Conservation (phyloP, 2,113 vertebrate genomes). For the Cathartes aura region DNA sequence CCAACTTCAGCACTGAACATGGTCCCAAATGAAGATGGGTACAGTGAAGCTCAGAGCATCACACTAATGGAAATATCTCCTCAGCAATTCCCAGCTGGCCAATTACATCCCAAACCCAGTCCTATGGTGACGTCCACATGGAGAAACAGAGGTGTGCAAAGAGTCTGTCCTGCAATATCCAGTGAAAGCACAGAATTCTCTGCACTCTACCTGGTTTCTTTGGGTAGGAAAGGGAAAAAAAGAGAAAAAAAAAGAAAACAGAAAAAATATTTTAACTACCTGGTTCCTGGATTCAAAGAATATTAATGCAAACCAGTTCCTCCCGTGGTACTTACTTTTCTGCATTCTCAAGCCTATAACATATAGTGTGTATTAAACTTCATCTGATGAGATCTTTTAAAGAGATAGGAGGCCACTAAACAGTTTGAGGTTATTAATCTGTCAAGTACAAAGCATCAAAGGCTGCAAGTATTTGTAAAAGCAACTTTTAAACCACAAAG, state of each 20-base stretch:
- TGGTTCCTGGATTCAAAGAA: neutral
- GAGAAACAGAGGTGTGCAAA: neutral
- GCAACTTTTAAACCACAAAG: conserved; percentile 20
- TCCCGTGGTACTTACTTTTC: neutral
- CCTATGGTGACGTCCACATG: accelerated
- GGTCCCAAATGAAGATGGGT: neutral
- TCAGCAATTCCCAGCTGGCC: neutral
- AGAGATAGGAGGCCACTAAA: conserved; percentile 17
- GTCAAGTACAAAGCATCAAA: conserved; percentile 26
- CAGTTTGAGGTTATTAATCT: conserved; percentile 42
- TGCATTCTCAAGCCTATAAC: neutral
- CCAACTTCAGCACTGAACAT: neutral
- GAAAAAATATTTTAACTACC: neutral
- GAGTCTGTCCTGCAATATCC: neutral
- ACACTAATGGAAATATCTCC: neutral
- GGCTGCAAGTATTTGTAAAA: conserved; percentile 27
- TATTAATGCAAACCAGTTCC: neutral
- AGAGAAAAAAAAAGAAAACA: neutral
- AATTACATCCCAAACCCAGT: neutral
- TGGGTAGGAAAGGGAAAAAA: neutral
- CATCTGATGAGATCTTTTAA: neutral
- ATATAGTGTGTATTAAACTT: neutral
- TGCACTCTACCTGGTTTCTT: neutral
- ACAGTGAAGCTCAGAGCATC: neutral
- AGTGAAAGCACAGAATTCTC: neutral